These are phyloP conservation scores for Drosophila varians DNA, from an alignment of 1,140 invertebrate genomes.

Conservation along the genomic window DNA sequence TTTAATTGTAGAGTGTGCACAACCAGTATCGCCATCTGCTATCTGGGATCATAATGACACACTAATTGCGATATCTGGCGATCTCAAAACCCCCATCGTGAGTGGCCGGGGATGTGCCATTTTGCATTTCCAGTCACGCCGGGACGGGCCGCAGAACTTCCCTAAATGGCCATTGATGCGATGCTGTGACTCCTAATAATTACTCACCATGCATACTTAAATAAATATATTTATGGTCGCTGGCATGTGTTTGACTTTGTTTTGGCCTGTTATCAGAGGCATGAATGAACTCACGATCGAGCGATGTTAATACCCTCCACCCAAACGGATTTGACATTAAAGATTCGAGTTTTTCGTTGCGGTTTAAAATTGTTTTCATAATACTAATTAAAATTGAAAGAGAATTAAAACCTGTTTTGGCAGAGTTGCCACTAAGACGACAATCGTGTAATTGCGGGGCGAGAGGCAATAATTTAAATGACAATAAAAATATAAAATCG, in stretches of 20 bases:
- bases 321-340: slow-evolving; percentile 68
- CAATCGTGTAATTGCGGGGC: too few species aligned
- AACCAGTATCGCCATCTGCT: slow-evolving; percentile 28
- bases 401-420: slow-evolving; percentile 56
- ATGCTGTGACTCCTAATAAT: slow-evolving; percentile 6
- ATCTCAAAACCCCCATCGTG: slow-evolving; percentile 17
- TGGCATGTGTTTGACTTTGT: not conserved
- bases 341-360: slow-evolving; percentile 31
- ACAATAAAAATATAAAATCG: slow-evolving; percentile 76
- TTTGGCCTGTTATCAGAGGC: slow-evolving; percentile 66
- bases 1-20: slow-evolving; percentile 24
- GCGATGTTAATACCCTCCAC: slow-evolving; percentile 75
- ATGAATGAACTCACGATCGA: slow-evolving; percentile 73
- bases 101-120: slow-evolving; percentile 4
- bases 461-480: slow-evolving; percentile 51
- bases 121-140: slow-evolving; percentile 30
- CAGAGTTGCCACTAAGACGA: slow-evolving; percentile 51
- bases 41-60: slow-evolving; percentile 53
- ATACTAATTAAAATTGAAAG: slow-evolving; percentile 58
- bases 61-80: slow-evolving; percentile 49
- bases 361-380: slow-evolving; percentile 67
- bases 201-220: slow-evolving; percentile 4
- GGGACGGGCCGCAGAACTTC: slow-evolving; percentile 11
- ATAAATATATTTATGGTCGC: not conserved
- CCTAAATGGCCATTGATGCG: slow-evolving; percentile 26